Evolutionary conservation across 2,888 invertebrate genomes (phyloP).

Genomic region (Tachina grossa): DNA sequence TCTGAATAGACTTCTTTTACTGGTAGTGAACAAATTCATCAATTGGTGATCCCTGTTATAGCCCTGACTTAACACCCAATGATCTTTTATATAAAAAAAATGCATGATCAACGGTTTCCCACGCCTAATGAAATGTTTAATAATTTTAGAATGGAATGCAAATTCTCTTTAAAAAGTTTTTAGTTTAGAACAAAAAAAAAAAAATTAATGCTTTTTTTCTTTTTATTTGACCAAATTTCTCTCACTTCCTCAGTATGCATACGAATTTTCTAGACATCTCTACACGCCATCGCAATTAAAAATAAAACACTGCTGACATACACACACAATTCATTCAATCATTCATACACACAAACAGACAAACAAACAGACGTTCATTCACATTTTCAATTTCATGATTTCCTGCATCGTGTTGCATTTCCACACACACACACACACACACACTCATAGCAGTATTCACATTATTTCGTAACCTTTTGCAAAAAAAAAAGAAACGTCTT

Average conservation of each 20-base stretch:
- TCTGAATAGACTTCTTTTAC: too few relatives aligned
- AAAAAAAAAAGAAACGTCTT: conserved; percentile 12
- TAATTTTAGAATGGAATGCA: too few relatives aligned
- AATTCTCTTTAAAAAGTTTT: too few relatives aligned
- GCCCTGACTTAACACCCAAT: too few relatives aligned
- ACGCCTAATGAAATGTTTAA: too few relatives aligned
- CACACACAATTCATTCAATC: conserved; percentile 20
- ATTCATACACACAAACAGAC: neutral
- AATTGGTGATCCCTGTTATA: too few relatives aligned
- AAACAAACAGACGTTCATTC: neutral
- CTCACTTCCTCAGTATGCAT: conserved; percentile 18
- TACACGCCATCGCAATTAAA: neutral
- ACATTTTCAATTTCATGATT: conserved; percentile 54
- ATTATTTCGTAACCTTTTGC: conserved; percentile 33
- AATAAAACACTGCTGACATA: conserved; percentile 46
- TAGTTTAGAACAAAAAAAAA: too few relatives aligned
- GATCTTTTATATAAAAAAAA: too few relatives aligned
- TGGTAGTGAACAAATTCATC: too few relatives aligned
- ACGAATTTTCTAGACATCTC: neutral
- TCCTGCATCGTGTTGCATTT: conserved; percentile 40
- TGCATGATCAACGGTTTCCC: too few relatives aligned
- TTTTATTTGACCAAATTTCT: conserved; percentile 3
- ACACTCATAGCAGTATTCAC: neutral
- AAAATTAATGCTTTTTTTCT: neutral
- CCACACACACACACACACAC: neutral